Evolutionary conservation across 2,888 invertebrate genomes (phyloP).

Genomic region (Pomacea canaliculata): DNA sequence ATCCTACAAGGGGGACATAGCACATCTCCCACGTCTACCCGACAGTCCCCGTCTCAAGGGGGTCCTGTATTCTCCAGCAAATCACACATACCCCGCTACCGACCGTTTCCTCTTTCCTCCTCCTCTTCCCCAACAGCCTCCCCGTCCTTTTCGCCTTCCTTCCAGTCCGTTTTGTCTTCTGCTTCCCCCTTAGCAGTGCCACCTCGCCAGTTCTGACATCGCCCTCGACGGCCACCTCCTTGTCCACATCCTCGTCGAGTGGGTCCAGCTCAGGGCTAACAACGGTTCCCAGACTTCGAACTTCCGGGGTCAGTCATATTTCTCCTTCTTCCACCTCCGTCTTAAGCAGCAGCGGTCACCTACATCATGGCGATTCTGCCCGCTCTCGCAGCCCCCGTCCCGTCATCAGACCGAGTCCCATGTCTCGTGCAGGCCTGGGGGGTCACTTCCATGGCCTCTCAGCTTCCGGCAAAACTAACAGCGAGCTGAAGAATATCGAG

Average conservation of each 20-base stretch:
- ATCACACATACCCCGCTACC: slow-evolving; percentile 7
- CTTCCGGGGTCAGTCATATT: neutral
- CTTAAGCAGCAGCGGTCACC: slow-evolving; percentile 1
- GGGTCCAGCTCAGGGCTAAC: neutral
- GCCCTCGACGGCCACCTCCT: neutral
- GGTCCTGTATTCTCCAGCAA: slow-evolving; percentile 15
- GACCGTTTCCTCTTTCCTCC: slow-evolving; percentile 8
- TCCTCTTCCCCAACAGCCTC: slow-evolving; percentile 1
- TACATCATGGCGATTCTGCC: neutral
- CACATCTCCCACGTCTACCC: neutral
- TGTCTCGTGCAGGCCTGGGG: neutral
- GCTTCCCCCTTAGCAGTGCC: neutral
- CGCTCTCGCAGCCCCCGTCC: neutral
- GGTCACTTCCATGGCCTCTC: slow-evolving; percentile 8
- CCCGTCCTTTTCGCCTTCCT: slow-evolving; percentile 4
- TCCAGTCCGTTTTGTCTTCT: neutral
- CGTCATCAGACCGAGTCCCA: slow-evolving; percentile 2
- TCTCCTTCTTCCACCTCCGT: neutral
- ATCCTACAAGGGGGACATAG: neutral
- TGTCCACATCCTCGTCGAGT: neutral
- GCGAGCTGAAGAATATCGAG: slow-evolving; percentile 94
- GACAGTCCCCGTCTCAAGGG: too few species aligned
- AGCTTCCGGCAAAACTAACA: slow-evolving; percentile 57
- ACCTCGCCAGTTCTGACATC: neutral
- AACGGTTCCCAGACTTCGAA: neutral